These are phyloP conservation scores for Todiramphus saurophagus DNA, from an alignment of 2,113 vertebrate species.

Conservation along the genomic window DNA sequence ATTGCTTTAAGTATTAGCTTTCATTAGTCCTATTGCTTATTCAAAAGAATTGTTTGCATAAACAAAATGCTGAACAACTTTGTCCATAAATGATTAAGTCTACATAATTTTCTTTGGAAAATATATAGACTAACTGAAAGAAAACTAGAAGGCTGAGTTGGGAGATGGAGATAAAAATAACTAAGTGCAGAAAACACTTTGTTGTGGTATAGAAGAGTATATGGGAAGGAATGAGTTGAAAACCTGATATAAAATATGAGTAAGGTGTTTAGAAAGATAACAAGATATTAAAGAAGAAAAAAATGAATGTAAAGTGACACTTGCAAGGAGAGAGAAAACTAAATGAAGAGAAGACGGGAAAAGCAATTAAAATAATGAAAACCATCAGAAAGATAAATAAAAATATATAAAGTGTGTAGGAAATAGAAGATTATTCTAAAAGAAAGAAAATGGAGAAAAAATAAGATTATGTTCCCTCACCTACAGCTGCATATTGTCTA, in stretches of 20 bases:
- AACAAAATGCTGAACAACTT: neutral
- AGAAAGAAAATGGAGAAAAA: neutral
- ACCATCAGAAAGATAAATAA: neutral
- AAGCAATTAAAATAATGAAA: neutral
- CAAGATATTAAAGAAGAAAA: neutral
- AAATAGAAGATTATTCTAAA: neutral
- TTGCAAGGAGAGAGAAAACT: neutral
- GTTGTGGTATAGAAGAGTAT: neutral
- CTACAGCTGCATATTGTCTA: neutral
- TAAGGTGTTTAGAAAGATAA: neutral
- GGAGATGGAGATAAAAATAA: neutral
- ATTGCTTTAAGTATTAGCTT: neutral
- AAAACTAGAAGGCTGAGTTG: neutral
- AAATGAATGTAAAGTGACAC: neutral
- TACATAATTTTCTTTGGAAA: neutral
- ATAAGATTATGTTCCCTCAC: neutral
- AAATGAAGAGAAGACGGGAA: neutral
- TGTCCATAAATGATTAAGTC: neutral
- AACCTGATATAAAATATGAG: neutral
- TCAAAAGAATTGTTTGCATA: neutral
- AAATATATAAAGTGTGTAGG: neutral
- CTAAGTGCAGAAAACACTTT: neutral
- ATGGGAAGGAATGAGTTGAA: fast-evolving
- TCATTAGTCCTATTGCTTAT: neutral
- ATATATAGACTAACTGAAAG: neutral